A percentile compares a stretch with the other conserved stretches of the same genome.
These are phyloP conservation scores for Felis chaus DNA, from an alignment of 2,113 vertebrate genomes.

Conservation along the genomic window DNA sequence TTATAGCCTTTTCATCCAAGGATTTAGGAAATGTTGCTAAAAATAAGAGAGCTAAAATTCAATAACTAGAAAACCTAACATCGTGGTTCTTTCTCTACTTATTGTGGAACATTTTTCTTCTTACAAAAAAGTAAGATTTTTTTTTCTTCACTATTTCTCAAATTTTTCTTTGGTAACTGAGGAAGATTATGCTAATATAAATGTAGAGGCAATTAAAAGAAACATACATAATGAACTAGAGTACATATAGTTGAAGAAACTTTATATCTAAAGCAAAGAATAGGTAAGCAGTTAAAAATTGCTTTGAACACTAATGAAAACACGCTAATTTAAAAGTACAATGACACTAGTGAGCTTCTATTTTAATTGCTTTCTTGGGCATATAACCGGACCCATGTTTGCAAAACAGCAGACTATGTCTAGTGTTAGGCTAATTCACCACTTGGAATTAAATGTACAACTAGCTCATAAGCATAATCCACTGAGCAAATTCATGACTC, in stretches of 20 bases:
- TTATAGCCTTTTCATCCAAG: conserved; percentile 52
- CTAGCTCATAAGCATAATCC: background rate
- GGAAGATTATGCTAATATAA: conserved; percentile 54
- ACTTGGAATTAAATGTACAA: background rate
- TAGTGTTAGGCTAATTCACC: background rate
- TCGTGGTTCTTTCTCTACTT: conserved; percentile 38
- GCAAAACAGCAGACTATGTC: conserved; percentile 18
- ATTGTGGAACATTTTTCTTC: background rate
- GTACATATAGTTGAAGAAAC: conserved; percentile 42
- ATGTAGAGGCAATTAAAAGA: conserved; percentile 46
- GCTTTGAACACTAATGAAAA: conserved; percentile 45
- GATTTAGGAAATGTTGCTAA: conserved; percentile 55
- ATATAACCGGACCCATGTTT: conserved; percentile 35
- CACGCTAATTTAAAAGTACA: conserved; percentile 21
- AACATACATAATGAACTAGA: conserved; percentile 55
- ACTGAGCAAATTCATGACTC: background rate
- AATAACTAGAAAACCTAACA: conserved; percentile 44
- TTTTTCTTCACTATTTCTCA: conserved; percentile 32
- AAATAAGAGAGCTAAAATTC: conserved; percentile 57
- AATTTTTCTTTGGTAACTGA: conserved; percentile 33
- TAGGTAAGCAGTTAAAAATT: conserved; percentile 46
- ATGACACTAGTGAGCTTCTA: conserved; percentile 20
- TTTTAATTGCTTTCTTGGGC: conserved; percentile 29
- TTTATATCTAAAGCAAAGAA: conserved; percentile 42
- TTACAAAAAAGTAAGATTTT: background rate